Percentiles rank a stretch among this genome's conserved stretches.
Evolutionary conservation across 2,797 vertebrate species (phyloP).

Genomic region (Takifugu rubripes): DNA sequence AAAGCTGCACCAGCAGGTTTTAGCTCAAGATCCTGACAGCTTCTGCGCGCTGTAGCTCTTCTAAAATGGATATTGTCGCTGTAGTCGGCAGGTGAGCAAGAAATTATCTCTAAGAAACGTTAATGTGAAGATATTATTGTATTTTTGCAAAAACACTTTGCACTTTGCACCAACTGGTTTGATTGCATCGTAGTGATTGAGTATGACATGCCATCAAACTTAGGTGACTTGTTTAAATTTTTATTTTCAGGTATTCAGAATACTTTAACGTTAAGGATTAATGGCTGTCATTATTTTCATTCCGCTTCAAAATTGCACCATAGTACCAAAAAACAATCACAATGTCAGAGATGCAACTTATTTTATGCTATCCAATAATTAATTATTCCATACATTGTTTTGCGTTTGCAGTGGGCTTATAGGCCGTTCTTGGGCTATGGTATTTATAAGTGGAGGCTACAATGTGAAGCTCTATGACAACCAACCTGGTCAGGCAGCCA

Average conservation of each 20-base stretch:
- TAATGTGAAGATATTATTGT: accelerated
- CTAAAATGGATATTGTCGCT: slow-evolving; percentile 60
- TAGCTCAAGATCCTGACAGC: no score
- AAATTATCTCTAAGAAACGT: neutral
- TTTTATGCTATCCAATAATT: no score
- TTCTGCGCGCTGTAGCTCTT: slow-evolving; percentile 2
- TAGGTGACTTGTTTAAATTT: no score
- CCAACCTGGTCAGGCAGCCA: slow-evolving; percentile 81
- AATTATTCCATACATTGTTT: no score
- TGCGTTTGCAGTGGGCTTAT: slow-evolving; percentile 84
- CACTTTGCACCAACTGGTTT: no score
- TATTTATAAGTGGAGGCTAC: slow-evolving; percentile 89
- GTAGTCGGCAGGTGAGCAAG: slow-evolving; percentile 76
- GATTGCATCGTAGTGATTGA: no score
- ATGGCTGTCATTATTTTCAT: neutral
- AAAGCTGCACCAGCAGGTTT: no score
- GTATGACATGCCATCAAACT: no score
- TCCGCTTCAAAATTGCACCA: neutral
- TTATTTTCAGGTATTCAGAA: no score
- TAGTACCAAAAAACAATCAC: no score
- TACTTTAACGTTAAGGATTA: no score
- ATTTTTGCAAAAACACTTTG: neutral
- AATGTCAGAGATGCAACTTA: neutral
- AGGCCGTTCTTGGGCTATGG: slow-evolving; percentile 93
- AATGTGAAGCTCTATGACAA: slow-evolving; percentile 89